Conservation (phyloP, 2,888 invertebrate genomes). For the Mycogona germanica region DNA sequence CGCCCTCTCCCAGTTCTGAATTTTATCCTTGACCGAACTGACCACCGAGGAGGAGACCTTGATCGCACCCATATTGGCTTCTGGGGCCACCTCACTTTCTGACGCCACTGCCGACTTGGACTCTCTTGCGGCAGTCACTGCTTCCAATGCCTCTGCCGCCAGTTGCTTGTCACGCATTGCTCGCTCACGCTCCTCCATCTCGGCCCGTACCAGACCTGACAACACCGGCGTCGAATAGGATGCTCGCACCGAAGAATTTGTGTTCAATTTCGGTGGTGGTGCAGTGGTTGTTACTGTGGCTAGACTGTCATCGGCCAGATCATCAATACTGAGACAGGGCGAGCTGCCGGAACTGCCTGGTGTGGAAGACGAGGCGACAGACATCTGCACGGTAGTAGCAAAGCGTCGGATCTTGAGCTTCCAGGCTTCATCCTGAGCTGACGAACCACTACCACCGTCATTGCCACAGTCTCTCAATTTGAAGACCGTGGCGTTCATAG, state of each 20-base stretch:
- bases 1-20: not conserved
- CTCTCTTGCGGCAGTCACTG: too few relatives aligned
- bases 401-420: conserved; percentile 15
- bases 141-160: too few relatives aligned
- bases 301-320: conserved; percentile 1
- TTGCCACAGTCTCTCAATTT: not conserved
- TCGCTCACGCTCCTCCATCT: conserved; percentile 13
- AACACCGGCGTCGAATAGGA: not conserved
- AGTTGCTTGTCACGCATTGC: not conserved
- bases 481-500: not conserved
- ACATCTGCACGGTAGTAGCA: conserved; percentile 15
- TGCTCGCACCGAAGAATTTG: not conserved
- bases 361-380: conserved; percentile 11
- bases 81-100: too few relatives aligned
- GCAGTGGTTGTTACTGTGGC: not conserved
- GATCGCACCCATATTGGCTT: too few relatives aligned
- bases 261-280: not conserved
- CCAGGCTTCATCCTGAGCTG: not conserved
- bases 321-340: conserved; percentile 15
- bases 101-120: too few relatives aligned
- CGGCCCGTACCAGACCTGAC: conserved; percentile 11
- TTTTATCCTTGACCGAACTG: not conserved
- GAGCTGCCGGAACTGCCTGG: conserved; percentile 15
- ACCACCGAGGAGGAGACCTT: too few relatives aligned
- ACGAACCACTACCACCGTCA: not conserved